Percentiles rank a stretch among this genome's conserved stretches.
phyloP scores from a whole-genome alignment of 1,140 invertebrate species.

The Aleiodes sp. region DNA sequence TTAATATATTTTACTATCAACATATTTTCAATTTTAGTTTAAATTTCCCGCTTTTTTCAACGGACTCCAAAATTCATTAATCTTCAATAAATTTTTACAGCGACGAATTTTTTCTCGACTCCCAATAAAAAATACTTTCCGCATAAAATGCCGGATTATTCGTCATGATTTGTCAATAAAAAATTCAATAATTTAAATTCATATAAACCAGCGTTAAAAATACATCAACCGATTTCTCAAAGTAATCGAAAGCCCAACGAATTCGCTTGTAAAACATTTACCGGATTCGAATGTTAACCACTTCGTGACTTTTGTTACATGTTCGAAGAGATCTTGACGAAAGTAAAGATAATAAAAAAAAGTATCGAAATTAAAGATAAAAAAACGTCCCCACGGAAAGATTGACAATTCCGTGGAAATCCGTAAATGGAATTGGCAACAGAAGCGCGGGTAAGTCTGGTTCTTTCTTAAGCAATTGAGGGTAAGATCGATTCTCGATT shows the following conservation, averaged over 20 bases:
- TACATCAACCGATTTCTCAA: background rate
- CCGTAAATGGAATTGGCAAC: conserved; percentile 13
- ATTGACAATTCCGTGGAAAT: conserved; percentile 8
- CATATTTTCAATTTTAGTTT: too few relatives aligned
- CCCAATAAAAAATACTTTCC: too few relatives aligned
- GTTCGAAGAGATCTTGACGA: background rate
- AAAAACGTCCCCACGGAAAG: background rate
- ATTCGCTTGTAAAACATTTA: background rate
- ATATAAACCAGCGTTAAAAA: background rate
- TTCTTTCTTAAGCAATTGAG: background rate
- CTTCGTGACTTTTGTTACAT: background rate
- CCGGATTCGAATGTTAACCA: conserved; percentile 2
- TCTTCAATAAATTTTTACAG: too few relatives aligned
- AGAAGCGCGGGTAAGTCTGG: background rate
- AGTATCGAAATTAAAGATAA: background rate
- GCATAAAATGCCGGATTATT: background rate
- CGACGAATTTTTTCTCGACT: too few relatives aligned
- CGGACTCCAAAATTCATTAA: too few relatives aligned
- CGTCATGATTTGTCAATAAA: conserved; percentile 1
- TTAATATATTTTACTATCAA: too few relatives aligned
- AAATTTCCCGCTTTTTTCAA: too few relatives aligned
- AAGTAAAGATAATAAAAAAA: background rate
- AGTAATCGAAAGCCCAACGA: background rate
- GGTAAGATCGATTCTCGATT: background rate
- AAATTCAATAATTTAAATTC: background rate